phyloP scores from a whole-genome alignment of 2,113 vertebrate species.

The Menura novaehollandiae region DNA sequence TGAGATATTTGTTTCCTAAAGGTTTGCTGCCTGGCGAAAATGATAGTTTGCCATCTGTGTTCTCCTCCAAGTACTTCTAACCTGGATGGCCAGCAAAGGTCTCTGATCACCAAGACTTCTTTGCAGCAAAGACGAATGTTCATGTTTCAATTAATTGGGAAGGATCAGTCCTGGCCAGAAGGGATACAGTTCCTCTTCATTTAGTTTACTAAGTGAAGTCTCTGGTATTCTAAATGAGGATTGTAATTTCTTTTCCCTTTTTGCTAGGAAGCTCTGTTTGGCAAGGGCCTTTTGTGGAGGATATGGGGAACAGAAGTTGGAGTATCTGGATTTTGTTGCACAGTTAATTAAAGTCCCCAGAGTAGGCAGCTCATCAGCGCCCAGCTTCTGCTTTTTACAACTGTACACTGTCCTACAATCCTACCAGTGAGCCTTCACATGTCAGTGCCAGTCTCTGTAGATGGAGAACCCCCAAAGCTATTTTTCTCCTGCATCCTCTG shows the following conservation, averaged over 20 bases:
- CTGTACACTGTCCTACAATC: neutral
- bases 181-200: neutral
- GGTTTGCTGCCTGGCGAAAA: conserved; percentile 10
- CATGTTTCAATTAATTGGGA: neutral
- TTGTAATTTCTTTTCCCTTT: neutral
- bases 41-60: neutral
- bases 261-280: neutral
- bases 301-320: neutral
- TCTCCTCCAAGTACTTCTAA: neutral
- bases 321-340: neutral
- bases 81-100: neutral
- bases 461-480: neutral
- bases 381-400: neutral
- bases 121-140: neutral
- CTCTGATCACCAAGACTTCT: neutral
- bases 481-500: neutral
- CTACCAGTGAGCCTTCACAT: neutral
- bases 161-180: neutral
- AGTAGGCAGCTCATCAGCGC: neutral
- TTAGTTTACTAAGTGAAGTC: neutral
- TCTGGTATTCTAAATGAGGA: neutral
- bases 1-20: conserved; percentile 20
- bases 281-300: neutral
- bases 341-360: neutral
- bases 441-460: neutral